Evolutionary conservation across 2,113 vertebrate genomes (phyloP).

Genomic region (Hypomesus transpacificus): DNA sequence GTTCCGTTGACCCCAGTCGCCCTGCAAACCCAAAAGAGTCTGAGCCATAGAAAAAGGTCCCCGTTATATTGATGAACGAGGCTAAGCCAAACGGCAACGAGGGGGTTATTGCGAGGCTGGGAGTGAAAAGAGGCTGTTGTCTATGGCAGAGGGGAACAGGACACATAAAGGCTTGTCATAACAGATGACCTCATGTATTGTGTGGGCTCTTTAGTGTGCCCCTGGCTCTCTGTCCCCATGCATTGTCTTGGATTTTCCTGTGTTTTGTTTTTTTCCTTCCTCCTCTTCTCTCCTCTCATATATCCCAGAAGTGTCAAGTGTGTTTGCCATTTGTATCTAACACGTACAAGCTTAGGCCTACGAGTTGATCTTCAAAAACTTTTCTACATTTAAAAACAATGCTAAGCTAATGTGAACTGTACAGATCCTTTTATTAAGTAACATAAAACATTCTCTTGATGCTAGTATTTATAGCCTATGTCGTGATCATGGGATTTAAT

Average conservation of each 20-base stretch:
- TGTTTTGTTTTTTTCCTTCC: slow-evolving; percentile 7
- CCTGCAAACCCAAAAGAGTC: slow-evolving; percentile 8
- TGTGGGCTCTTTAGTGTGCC: slow-evolving; percentile 48
- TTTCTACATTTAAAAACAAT: too few relatives aligned
- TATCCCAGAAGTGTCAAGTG: slow-evolving; percentile 11
- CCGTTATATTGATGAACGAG: slow-evolving; percentile 1
- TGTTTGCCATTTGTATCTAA: too few relatives aligned
- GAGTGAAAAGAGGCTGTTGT: slow-evolving; percentile 54
- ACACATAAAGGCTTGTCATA: slow-evolving; percentile 64
- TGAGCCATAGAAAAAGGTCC: slow-evolving; percentile 6
- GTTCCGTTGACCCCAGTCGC: background rate
- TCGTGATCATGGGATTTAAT: too few relatives aligned
- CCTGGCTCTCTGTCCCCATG: slow-evolving; percentile 47
- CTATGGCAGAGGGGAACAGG: slow-evolving; percentile 30
- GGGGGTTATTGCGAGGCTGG: background rate
- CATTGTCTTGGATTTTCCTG: slow-evolving; percentile 70
- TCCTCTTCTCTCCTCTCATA: slow-evolving; percentile 30
- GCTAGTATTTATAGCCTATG: too few relatives aligned
- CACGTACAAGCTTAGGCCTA: too few relatives aligned
- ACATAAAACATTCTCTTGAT: too few relatives aligned
- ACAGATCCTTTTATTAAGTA: too few relatives aligned
- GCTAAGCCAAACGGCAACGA: background rate
- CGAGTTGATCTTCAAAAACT: background rate
- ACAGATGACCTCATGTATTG: slow-evolving; percentile 69
- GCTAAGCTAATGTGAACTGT: too few relatives aligned